phyloP scores from a whole-genome alignment of 2,888 invertebrate genomes.

The Euplexia lucipara region DNA sequence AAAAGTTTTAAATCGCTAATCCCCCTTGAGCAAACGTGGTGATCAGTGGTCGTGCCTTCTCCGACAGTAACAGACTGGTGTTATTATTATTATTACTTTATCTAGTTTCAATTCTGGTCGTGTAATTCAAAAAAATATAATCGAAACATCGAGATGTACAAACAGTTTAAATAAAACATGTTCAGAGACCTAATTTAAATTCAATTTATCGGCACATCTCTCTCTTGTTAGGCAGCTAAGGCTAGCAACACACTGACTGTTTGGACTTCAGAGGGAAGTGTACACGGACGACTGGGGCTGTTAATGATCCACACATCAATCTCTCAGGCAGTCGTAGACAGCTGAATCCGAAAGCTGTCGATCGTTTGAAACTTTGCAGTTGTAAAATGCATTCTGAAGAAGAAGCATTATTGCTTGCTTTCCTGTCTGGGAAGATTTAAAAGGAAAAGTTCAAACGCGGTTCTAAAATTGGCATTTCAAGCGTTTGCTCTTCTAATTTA shows the following conservation, averaged over 20 bases:
- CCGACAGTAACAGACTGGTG: too few species aligned
- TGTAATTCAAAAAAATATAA: constrained; percentile 1
- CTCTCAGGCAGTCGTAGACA: constrained; percentile 42
- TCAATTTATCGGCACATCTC: constrained; percentile 56
- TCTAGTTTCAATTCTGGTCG: too few species aligned
- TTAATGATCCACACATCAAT: constrained; percentile 61
- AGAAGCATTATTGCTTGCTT: constrained; percentile 51
- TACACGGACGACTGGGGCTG: constrained; percentile 40
- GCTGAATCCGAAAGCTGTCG: constrained; percentile 53
- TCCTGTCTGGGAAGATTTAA: constrained; percentile 22
- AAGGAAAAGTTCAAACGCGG: constrained; percentile 16
- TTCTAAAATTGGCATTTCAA: not conserved
- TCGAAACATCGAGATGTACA: not conserved
- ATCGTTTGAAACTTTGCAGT: constrained; percentile 39
- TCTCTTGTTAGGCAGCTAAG: constrained; percentile 49
- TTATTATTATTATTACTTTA: too few species aligned
- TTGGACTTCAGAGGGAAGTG: constrained; percentile 34
- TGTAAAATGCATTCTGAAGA: constrained; percentile 49
- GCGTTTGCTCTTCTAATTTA: not conserved
- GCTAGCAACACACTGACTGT: constrained; percentile 33
- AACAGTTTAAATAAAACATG: constrained; percentile 43
- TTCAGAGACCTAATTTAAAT: constrained; percentile 45
- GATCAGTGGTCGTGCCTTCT: too few species aligned
- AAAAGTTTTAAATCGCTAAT: too few species aligned
- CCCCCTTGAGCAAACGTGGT: too few species aligned